Evolutionary conservation across 2,888 invertebrate species (phyloP).

Genomic region (Choristoneura rosaceana): DNA sequence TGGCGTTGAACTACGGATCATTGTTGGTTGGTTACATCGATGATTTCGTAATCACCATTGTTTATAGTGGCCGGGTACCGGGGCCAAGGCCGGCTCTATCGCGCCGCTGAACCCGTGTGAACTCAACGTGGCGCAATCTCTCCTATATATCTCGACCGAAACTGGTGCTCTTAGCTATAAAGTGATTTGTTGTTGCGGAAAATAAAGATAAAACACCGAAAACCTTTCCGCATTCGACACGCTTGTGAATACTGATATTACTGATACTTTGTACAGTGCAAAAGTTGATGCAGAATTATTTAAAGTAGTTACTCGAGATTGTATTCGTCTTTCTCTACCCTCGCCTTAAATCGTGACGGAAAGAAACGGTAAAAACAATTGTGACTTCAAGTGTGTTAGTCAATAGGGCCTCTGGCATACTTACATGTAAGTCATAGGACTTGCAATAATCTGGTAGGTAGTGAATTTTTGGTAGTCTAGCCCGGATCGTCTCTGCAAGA

Average conservation of each 20-base stretch:
- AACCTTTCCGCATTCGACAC: constrained; percentile 14
- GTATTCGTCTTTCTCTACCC: no score
- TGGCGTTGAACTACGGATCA: constrained; percentile 22
- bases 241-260: not conserved
- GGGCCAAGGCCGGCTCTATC: constrained; percentile 75
- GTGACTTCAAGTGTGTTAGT: no score
- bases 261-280: not conserved
- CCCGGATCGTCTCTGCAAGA: no score
- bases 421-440: no score
- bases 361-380: no score
- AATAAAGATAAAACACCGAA: constrained; percentile 23
- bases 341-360: no score
- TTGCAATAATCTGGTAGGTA: no score
- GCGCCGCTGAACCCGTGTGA: constrained; percentile 68
- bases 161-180: constrained; percentile 18
- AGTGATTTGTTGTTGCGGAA: constrained; percentile 23
- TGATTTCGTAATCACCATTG: constrained; percentile 69
- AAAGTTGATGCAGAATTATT: not conserved
- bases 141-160: constrained; percentile 22
- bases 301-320: not conserved
- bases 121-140: constrained; percentile 57
- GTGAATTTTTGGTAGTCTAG: no score
- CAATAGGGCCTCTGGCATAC: no score
- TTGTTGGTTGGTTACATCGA: constrained; percentile 49
- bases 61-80: constrained; percentile 58